Percentiles rank a stretch among this genome's conserved stretches.
Conservation (phyloP, 2,113 vertebrate species). For the Pituophis catenifer region DNA sequence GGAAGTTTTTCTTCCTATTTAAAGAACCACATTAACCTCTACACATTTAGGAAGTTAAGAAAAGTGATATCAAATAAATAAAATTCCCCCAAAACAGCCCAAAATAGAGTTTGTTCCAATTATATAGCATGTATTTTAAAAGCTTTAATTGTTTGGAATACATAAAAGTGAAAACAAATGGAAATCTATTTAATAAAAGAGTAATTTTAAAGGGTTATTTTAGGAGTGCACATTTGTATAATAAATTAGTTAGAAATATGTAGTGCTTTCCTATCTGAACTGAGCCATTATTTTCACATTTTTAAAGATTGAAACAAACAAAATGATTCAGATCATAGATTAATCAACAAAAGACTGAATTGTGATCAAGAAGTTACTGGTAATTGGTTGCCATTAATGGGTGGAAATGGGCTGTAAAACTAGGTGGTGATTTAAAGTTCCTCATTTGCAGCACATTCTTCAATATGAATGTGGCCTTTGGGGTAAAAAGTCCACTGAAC, state of each 20-base stretch:
- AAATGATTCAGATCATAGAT: background rate
- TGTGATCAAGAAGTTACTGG: background rate
- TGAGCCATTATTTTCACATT: background rate
- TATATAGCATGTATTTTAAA: background rate
- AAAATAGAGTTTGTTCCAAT: background rate
- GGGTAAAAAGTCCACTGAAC: background rate
- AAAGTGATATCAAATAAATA: background rate
- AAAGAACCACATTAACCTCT: background rate
- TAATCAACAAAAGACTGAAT: background rate
- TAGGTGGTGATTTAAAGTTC: background rate
- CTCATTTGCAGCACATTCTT: background rate
- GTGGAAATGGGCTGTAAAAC: background rate
- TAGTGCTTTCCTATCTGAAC: background rate
- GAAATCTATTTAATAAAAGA: background rate
- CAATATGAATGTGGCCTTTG: background rate
- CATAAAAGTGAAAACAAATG: background rate
- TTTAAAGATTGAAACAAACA: background rate
- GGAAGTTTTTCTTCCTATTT: background rate
- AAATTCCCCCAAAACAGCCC: background rate
- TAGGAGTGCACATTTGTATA: background rate
- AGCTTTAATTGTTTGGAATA: background rate
- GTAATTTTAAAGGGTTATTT: background rate
- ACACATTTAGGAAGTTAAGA: background rate
- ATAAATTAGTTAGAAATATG: background rate
- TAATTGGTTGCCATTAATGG: background rate